Percentiles rank a stretch among this genome's conserved stretches.
Evolutionary conservation across 1,140 invertebrate genomes (phyloP).

Genomic region (Drosophila watanabei): DNA sequence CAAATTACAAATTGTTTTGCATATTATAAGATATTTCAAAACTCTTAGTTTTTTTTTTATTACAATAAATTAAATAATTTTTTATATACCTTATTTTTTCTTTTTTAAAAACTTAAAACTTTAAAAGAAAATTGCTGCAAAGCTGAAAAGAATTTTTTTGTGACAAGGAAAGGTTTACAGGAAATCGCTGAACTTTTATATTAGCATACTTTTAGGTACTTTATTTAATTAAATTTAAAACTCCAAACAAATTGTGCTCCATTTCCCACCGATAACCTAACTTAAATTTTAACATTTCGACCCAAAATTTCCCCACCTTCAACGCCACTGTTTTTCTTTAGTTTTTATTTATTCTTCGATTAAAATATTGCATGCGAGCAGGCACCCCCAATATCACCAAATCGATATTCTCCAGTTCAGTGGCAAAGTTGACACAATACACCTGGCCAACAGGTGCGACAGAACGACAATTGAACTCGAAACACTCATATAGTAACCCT

Average conservation of each 20-base stretch:
- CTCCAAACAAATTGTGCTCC: background rate
- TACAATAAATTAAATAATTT: too few species aligned
- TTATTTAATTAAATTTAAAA: background rate
- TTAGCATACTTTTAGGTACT: background rate
- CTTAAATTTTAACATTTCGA: background rate
- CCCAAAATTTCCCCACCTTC: background rate
- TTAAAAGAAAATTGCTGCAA: too few species aligned
- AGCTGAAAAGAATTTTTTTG: too few species aligned
- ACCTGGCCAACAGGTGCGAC: constrained; percentile 41
- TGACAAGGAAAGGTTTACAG: background rate
- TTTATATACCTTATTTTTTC: too few species aligned
- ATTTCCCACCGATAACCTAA: background rate
- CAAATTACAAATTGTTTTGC: too few species aligned
- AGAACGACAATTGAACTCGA: constrained; percentile 19
- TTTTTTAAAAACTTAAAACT: too few species aligned
- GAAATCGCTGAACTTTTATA: background rate
- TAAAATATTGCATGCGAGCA: constrained; percentile 27
- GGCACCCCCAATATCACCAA: constrained; percentile 3
- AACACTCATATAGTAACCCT: background rate
- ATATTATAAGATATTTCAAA: too few species aligned
- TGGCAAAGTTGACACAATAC: constrained; percentile 42
- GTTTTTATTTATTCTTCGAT: background rate
- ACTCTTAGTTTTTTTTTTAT: too few species aligned
- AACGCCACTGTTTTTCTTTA: background rate
- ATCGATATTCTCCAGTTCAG: constrained; percentile 14